phyloP scores from a whole-genome alignment of 2,113 vertebrate genomes.

The Corynorhinus townsendii region DNA sequence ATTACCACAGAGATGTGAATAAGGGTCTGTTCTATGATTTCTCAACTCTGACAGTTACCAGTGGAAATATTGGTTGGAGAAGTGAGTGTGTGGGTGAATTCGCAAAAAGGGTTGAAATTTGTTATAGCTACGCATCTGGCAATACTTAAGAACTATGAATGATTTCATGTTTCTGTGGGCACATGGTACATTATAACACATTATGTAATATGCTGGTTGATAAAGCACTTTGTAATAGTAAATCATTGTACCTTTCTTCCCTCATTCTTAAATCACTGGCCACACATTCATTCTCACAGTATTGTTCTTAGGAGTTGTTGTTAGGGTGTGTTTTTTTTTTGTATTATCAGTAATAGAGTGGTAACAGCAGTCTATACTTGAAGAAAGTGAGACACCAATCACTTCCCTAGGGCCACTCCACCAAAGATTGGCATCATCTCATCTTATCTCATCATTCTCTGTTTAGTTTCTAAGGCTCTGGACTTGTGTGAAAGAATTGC shows the following conservation, averaged over 20 bases:
- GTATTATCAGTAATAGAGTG: neutral
- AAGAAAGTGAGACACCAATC: neutral
- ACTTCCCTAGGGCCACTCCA: neutral
- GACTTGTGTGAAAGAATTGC: neutral
- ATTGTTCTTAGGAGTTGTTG: neutral
- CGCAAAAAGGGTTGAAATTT: conserved; percentile 48
- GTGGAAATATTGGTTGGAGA: conserved; percentile 66
- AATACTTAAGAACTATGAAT: conserved; percentile 69
- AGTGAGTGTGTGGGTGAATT: conserved; percentile 68
- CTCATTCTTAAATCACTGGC: neutral
- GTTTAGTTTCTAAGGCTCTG: neutral
- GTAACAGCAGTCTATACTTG: neutral
- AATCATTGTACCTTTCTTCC: neutral
- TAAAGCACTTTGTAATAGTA: conserved; percentile 53
- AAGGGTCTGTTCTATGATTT: conserved; percentile 57
- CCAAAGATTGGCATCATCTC: neutral
- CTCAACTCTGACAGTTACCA: conserved; percentile 61
- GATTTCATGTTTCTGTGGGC: conserved; percentile 73
- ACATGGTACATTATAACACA: conserved; percentile 56
- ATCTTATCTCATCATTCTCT: neutral
- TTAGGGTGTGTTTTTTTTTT: neutral
- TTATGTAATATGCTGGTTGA: conserved; percentile 66
- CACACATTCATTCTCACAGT: neutral
- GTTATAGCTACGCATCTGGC: conserved; percentile 70
- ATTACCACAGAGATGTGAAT: conserved; percentile 57